Base-by-base conservation (phyloP, 2,888 invertebrate genomes). In the Sicus ferrugineus region DNA sequence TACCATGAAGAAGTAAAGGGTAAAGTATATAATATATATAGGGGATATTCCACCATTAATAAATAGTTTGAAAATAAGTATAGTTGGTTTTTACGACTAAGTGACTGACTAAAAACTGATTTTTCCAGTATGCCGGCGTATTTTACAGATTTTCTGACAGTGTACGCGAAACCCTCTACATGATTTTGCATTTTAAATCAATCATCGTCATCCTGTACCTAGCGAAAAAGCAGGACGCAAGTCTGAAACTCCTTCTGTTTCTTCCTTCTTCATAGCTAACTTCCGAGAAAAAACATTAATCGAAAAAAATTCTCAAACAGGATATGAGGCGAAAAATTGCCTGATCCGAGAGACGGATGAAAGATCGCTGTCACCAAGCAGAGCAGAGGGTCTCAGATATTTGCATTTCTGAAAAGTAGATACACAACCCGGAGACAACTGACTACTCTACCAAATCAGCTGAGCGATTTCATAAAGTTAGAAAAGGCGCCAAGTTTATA, bases 381-480 rank as follows among this genome's bases (percentile, higher is more conserved):
- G 56, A 42, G 23, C 19, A 19, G 48, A 64, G 64, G 64, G 50
- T 64, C 52, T 23, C 9, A 30, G 21, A 52, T 50, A 64, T 64
- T 64, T 64, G 34, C 64, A 64, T 64, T 64, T 34, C 14, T 21
- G 30, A 64, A 50, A 64, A 64, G 34, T 64, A 52, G 50, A 64
- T 30, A 52, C 34, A 52, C 31, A 21, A 64, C 30, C 28, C 23
- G 31, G 2, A 21, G 23, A 19, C 9, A 3, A 14, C 46, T 42
- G 23, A 31, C 28, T 46, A 62, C 23, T 34, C 58, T 19, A 23
- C 58, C 16, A 58, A 34, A 59, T 1, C 61, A 23, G 21, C 42
- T 4, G 7, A 23, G n/a, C n/a, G n/a, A n/a, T n/a, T n/a, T n/a
- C n/a, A n/a, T n/a, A n/a, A n/a, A n/a, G n/a, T n/a, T n/a, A n/a